phyloP scores from a whole-genome alignment of 2,113 vertebrate species.

The Aspiorhynchus laticeps region DNA sequence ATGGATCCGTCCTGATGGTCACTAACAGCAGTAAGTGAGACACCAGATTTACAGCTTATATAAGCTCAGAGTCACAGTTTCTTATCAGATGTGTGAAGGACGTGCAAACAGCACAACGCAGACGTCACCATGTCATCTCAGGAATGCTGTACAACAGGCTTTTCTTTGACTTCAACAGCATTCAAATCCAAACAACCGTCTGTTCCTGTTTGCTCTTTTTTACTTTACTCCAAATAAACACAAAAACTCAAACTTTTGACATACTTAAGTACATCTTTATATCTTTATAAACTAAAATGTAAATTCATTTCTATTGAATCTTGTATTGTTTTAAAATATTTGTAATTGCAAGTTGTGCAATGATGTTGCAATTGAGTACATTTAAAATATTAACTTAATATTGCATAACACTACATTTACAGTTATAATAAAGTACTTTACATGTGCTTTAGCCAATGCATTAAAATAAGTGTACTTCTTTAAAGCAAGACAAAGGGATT shows the following conservation, averaged over 20 bases:
- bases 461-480: background rate
- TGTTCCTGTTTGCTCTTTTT: background rate
- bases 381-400: background rate
- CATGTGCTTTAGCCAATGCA: background rate
- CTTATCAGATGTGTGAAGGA: slow-evolving; percentile 7
- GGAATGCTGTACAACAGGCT: slow-evolving; percentile 43
- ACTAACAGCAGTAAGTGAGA: slow-evolving; percentile 4
- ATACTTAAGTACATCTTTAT: background rate
- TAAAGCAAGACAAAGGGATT: background rate
- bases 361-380: background rate
- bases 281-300: background rate
- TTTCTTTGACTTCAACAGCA: background rate
- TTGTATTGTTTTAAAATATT: background rate
- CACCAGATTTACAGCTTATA: background rate
- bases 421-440: background rate
- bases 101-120: background rate
- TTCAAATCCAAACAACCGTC: slow-evolving; percentile 30
- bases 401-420: background rate
- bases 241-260: background rate
- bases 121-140: background rate
- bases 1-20: background rate
- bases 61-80: background rate
- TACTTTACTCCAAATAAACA: background rate
- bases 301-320: background rate
- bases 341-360: background rate